Percentiles rank a stretch among this genome's conserved stretches.
Conservation (phyloP, 2,888 invertebrate genomes). For the Hirtodrosophila confusa region DNA sequence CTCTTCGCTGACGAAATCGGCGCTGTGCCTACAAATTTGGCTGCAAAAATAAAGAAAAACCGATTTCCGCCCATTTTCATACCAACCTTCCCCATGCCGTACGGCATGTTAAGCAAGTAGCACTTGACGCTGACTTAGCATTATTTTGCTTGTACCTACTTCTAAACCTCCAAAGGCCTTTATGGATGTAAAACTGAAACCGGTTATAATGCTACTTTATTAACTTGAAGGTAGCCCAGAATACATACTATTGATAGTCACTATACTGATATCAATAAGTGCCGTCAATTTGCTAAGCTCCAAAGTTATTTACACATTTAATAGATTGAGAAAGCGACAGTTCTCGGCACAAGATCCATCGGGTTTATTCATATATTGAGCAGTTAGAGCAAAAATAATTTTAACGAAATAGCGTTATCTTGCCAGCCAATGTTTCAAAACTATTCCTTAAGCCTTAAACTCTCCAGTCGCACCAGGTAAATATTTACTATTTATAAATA, state of each 20-base stretch:
- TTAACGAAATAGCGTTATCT: too few relatives aligned
- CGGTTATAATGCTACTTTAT: conserved; percentile 33
- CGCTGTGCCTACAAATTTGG: neutral
- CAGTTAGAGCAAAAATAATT: too few relatives aligned
- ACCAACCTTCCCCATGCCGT: conserved; percentile 5
- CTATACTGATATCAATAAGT: neutral
- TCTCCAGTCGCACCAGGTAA: too few relatives aligned
- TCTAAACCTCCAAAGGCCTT: conserved; percentile 5
- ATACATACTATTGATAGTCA: neutral
- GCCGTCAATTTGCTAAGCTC: neutral
- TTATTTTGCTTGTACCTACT: conserved; percentile 13
- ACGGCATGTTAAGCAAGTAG: conserved; percentile 10
- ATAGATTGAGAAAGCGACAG: too few relatives aligned
- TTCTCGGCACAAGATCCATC: too few relatives aligned
- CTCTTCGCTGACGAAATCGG: conserved; percentile 20
- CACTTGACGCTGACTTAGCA: conserved; percentile 38
- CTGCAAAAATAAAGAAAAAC: neutral
- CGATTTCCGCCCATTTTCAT: neutral
- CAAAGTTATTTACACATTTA: conserved; percentile 4
- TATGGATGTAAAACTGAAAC: conserved; percentile 19
- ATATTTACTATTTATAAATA: too few relatives aligned
- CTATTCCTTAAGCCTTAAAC: too few relatives aligned
- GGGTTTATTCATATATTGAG: too few relatives aligned
- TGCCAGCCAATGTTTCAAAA: too few relatives aligned
- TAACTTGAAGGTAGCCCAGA: neutral